A percentile compares a stretch with the other conserved stretches of the same genome.
Evolutionary conservation across 2,113 vertebrate genomes (phyloP).

Genomic region (Takifugu bimaculatus): DNA sequence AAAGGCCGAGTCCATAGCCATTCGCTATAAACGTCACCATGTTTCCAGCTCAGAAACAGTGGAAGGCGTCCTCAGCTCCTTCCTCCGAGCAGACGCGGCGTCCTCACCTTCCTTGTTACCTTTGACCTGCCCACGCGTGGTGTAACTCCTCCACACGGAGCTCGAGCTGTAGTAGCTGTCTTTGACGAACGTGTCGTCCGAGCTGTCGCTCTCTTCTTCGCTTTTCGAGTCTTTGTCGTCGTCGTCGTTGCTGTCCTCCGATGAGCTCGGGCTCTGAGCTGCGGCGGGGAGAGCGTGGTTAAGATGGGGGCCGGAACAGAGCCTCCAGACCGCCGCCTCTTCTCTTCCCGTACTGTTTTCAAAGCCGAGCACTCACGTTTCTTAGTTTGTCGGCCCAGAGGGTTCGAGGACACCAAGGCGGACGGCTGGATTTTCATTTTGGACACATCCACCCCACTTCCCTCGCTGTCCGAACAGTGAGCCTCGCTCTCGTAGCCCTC

Average conservation of each 20-base stretch:
- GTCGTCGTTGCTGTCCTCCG: conserved; percentile 75
- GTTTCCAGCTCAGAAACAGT: conserved; percentile 30
- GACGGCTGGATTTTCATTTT: conserved; percentile 68
- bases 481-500: conserved; percentile 97
- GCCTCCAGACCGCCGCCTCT: not conserved
- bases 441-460: conserved; percentile 91
- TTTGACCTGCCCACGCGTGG: conserved; percentile 89
- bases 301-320: not conserved
- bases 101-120: conserved; percentile 83
- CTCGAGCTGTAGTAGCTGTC: conserved; percentile 84
- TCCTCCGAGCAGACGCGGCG: no score
- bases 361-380: conserved; percentile 42
- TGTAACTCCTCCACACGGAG: conserved; percentile 94
- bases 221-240: conserved; percentile 86
- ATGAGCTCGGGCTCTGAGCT: conserved; percentile 61
- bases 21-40: not conserved
- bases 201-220: conserved; percentile 91
- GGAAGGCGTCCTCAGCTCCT: no score
- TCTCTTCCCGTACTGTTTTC: no score
- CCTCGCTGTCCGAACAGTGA: conserved; percentile 88
- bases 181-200: conserved; percentile 93
- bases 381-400: conserved; percentile 46
- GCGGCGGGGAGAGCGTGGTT: not conserved
- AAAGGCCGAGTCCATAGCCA: no score
- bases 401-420: conserved; percentile 45